Evolutionary conservation across 23 tunicate species (phyloP), one percentile per base, ranked within the genome.

Genomic region (Styela plicata): DNA sequence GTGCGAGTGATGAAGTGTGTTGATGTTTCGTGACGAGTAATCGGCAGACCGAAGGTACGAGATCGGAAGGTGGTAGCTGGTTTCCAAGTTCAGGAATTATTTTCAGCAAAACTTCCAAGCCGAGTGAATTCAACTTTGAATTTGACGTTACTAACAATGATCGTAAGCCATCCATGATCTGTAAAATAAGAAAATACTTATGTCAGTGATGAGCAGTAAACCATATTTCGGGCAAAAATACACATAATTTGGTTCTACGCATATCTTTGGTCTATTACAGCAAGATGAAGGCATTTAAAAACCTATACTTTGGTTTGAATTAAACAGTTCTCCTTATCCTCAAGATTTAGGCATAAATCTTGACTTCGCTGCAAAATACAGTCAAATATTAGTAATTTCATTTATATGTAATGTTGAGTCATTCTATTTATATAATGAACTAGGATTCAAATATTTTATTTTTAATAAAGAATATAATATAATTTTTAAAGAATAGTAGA

Each of bases 111-210:
- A 23, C 73, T 37, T 82, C 64, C 64, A 82, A 44, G 23, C 73
- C 78, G 1, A 82, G 64, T 21, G 65, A 16, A 52, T 93, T 93
- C 36, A 86, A 2, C 61, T 93, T 93, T 37, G 93, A 83, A 75
- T 93, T 90, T 29, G 93, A 75, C 22, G 98, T 93, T 36, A 88
- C 71, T 18, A 93, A 79, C 71, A 88, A 61, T 20, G 93, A 64
- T 18, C 36, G 64, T 78, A 69, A 93, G 7, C 85, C 89, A 63
- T 90, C 92, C 91, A 88, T 84, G 2, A 93, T 82, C 98, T 93
- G 84, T 19, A 85, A 28, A 21, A 66, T 30, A 19, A 80, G 19
- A 31, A 67, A 25, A 57, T 44, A n/a, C 24, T 28, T 33, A 66
- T 69, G 67, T 32, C 16, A 80, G 16, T 68, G 24, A 33, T 29